Evolutionary conservation across 30 jellyfish, hydroid and myxozoan genomes (phyloP), one percentile per base, ranked within the genome.

Genomic region (Euphysa ruthae): DNA sequence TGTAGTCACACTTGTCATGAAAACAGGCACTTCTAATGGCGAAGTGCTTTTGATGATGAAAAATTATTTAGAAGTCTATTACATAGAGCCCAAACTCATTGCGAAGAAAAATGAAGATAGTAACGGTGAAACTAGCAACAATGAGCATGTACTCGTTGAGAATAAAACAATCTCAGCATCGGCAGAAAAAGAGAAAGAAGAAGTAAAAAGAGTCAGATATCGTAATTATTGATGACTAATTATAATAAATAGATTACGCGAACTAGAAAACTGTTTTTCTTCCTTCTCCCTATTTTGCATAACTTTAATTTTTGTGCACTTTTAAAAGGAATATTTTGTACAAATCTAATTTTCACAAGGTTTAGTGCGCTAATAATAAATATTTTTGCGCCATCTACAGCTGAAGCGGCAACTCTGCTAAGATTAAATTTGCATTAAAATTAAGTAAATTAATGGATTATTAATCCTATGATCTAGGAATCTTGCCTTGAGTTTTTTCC

Each of bases 131-230:
- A 52, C 65, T 52, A 52, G 32, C 32, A 25, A 52, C 32, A 52
- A 52, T 52, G 65, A 52, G 65, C 32, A 52, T 52, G 65, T 22
- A 22, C 65, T 25, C 43, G 65, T 52, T 52, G 32, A 52, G 65
- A 8, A 52, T 22, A 52, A 13, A 52, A 52, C 54, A 13, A 38
- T 12, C 14, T 12, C 54, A n/a, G 54, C 54, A 38, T n/a, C n/a
- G 13, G 54, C n/a, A 22, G 28, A 16, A 15, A 22, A 52, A 52
- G 43, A 52, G 13, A 52, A 52, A 25, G 43, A 22, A 52, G n/a
- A 38, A 38, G 52, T 8, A 38, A n/a, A 38, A n/a, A 38, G n/a
- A 8, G 12, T 38, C n/a, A 38, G 12, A n/a, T n/a, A n/a, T n/a
- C n/a, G 12, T 38, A 38, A n/a, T 38, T 38, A 38, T 38, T 38